phyloP scores from a whole-genome alignment of 2,888 invertebrate species.

The Troides helena region DNA sequence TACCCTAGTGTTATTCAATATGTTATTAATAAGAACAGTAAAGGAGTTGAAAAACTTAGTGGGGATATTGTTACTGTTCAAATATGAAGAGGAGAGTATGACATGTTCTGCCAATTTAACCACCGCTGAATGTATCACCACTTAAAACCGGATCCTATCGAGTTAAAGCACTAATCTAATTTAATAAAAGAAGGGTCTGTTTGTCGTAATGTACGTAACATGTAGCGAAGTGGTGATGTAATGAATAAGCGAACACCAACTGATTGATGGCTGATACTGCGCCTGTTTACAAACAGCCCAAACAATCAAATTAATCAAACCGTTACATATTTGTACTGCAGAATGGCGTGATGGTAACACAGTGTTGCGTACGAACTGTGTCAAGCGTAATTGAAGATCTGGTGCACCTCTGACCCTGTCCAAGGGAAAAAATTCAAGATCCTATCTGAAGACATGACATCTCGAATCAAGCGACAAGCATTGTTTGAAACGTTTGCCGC shows the following conservation, averaged over 20 bases:
- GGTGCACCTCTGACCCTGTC: constrained; percentile 72
- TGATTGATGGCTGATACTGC: constrained; percentile 3
- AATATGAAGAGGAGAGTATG: no score
- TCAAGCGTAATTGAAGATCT: constrained; percentile 74
- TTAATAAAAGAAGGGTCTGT: no score
- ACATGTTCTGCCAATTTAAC: no score
- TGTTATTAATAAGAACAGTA: no score
- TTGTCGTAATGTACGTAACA: background rate
- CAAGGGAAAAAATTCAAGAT: constrained; percentile 68
- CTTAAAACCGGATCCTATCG: no score
- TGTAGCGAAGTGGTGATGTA: background rate
- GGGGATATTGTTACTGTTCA: no score
- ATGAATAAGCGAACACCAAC: constrained; percentile 1
- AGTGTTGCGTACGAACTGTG: constrained; percentile 50
- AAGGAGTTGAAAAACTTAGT: no score
- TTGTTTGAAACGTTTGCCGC: constrained; percentile 65
- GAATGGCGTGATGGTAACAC: constrained; percentile 45
- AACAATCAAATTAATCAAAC: constrained; percentile 50
- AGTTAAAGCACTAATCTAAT: no score
- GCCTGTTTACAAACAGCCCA: constrained; percentile 35
- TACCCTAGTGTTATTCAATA: no score
- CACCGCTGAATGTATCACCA: no score
- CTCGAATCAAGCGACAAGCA: constrained; percentile 74
- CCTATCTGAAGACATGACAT: constrained; percentile 71
- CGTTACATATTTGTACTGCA: constrained; percentile 49